Conservation (phyloP, 2,113 vertebrate species). For the Chloropsis cyanopogon region DNA sequence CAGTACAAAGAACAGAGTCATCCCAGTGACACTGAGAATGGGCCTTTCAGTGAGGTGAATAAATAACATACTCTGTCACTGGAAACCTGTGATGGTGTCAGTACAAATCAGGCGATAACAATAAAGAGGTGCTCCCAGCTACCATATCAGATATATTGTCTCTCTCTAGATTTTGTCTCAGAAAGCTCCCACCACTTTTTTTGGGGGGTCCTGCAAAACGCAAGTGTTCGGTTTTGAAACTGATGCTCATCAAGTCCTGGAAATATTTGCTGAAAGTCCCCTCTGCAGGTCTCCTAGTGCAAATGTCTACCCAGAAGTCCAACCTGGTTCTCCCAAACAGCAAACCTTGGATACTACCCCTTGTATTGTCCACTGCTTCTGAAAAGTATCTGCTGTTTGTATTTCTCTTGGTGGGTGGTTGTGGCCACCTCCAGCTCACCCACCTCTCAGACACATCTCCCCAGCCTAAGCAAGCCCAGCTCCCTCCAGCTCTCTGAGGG, state of each 20-base stretch:
- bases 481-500: neutral
- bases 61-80: neutral
- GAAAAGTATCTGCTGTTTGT: neutral
- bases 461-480: neutral
- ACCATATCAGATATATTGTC: accelerated
- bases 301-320: neutral
- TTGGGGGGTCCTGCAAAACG: neutral
- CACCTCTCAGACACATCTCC: neutral
- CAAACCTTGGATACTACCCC: neutral
- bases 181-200: neutral
- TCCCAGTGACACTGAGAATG: neutral
- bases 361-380: neutral
- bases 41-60: neutral
- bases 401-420: neutral
- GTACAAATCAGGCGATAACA: neutral
- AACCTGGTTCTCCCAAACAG: neutral
- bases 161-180: neutral
- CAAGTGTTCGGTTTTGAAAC: neutral
- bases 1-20: conserved; percentile 2
- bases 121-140: neutral
- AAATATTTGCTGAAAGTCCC: neutral
- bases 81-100: neutral
- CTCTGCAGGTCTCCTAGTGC: neutral
- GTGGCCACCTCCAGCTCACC: neutral
- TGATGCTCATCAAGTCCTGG: neutral